These are phyloP conservation scores for Amorpha juglandis DNA, from an alignment of 2,888 invertebrate genomes.

Conservation along the genomic window DNA sequence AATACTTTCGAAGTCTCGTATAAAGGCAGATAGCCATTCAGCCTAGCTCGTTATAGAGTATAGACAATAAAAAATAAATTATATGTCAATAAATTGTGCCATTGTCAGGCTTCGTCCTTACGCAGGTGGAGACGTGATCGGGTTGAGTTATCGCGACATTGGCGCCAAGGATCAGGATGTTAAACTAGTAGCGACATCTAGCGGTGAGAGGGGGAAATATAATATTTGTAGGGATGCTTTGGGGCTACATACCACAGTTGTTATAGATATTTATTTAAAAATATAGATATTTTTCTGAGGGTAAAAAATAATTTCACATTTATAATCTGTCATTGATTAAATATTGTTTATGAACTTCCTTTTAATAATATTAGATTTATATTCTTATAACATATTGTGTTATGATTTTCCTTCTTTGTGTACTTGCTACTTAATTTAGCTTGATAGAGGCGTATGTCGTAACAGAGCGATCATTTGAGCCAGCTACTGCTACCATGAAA, in stretches of 20 bases:
- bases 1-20: not conserved
- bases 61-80: conserved; percentile 25
- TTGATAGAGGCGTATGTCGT: no score
- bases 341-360: no score
- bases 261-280: not conserved
- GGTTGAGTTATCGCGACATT: conserved; percentile 53
- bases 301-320: no score
- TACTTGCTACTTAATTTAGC: no score
- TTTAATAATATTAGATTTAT: no score
- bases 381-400: no score
- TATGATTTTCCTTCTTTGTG: no score
- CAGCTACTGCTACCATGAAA: no score
- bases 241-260: conserved; percentile 1
- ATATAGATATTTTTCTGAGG: not conserved
- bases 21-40: conserved; percentile 20
- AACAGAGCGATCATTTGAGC: no score
- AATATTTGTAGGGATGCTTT: not conserved
- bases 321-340: no score
- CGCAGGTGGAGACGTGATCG: conserved; percentile 51
- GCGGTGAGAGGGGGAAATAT: not conserved
- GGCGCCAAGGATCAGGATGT: conserved; percentile 57
- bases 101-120: conserved; percentile 51
- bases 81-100: conserved; percentile 49
- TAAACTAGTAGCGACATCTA: conserved; percentile 16
- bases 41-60: conserved; percentile 4